Conservation (phyloP, 2,797 vertebrate genomes). For the Sandelia bainsii region DNA sequence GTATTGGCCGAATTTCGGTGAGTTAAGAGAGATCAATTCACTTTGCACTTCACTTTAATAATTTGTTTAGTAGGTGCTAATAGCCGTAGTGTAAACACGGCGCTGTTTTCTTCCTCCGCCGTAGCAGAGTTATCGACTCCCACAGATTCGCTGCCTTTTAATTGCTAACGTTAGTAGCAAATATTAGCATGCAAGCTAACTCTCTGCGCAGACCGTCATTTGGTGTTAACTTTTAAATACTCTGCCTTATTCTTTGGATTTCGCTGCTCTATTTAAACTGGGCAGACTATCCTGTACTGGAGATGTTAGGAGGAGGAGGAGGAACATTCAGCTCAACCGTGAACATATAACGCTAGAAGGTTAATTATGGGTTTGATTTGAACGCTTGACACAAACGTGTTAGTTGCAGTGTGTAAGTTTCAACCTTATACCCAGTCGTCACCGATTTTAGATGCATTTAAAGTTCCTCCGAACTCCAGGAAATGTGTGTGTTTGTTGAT, state of each 20-base stretch:
- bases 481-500: neutral
- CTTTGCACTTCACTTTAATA: no score
- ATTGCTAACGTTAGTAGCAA: neutral
- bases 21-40: neutral
- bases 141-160: neutral
- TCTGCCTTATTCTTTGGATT: neutral
- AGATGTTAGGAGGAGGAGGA: neutral
- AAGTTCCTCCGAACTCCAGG: fast-evolving
- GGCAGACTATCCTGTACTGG: fast-evolving
- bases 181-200: neutral
- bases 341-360: neutral
- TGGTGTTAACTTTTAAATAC: no score
- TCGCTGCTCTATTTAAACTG: neutral
- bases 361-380: no score
- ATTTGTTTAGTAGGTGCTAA: neutral
- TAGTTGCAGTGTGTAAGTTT: no score
- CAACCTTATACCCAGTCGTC: neutral
- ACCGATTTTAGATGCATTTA: neutral
- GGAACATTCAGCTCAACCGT: neutral
- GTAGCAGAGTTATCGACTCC: neutral
- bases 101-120: neutral
- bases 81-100: neutral
- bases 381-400: no score
- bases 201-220: fast-evolving
- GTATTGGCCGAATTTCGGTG: constrained; percentile 9